phyloP scores from a whole-genome alignment of 2,888 invertebrate genomes.

The Megaustenia siamemsis region DNA sequence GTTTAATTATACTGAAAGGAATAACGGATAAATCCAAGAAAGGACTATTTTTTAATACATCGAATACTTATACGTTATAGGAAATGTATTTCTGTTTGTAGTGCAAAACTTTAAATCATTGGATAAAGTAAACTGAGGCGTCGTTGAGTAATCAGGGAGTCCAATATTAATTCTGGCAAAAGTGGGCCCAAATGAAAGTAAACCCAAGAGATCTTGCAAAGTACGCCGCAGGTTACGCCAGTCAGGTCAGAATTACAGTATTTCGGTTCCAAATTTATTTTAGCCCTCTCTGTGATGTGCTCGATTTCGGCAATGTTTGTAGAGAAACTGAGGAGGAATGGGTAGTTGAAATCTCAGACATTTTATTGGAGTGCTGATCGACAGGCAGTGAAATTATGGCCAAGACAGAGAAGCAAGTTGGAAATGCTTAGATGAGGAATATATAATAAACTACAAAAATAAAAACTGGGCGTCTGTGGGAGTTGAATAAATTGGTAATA shows the following conservation, averaged over 20 bases:
- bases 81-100: too few species aligned
- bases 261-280: conserved; percentile 12
- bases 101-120: neutral
- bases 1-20: too few species aligned
- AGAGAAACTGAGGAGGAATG: too few species aligned
- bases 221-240: neutral
- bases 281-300: conserved; percentile 2
- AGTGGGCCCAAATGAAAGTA: neutral
- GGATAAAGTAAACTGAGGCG: neutral
- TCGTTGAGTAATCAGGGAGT: neutral
- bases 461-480: too few species aligned
- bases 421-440: too few species aligned
- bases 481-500: too few species aligned
- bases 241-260: neutral
- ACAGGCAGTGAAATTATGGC: neutral
- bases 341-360: neutral
- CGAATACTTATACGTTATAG: too few species aligned
- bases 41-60: too few species aligned
- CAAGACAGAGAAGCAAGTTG: neutral
- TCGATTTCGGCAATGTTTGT: neutral
- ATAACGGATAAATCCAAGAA: too few species aligned
- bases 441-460: too few species aligned
- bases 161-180: neutral
- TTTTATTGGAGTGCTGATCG: neutral
- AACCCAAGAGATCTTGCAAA: neutral